phyloP scores from a whole-genome alignment of 2,888 invertebrate genomes.

The Scaptomyza flava region DNA sequence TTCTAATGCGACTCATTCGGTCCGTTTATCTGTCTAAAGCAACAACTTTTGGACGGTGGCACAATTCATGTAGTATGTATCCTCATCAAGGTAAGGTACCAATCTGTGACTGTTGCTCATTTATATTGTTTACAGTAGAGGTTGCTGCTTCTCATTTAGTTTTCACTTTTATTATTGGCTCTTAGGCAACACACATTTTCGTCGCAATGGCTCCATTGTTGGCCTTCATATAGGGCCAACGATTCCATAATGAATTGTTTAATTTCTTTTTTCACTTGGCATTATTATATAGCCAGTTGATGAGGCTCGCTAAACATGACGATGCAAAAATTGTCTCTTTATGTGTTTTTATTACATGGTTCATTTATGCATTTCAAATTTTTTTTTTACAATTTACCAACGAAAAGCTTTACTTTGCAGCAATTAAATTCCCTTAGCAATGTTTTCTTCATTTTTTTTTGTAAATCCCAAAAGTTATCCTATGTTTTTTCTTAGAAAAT shows the following conservation, averaged over 20 bases:
- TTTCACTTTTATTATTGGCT: slow-evolving; percentile 63
- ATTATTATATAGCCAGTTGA: slow-evolving; percentile 33
- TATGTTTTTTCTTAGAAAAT: slow-evolving; percentile 43
- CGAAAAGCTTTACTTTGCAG: slow-evolving; percentile 39
- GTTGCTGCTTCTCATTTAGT: slow-evolving; percentile 64
- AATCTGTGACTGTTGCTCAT: slow-evolving; percentile 31
- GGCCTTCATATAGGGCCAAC: slow-evolving; percentile 18
- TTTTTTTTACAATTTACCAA: slow-evolving; percentile 24
- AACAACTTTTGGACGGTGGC: slow-evolving; percentile 37
- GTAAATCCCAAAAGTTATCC: slow-evolving; percentile 17
- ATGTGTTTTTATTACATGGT: slow-evolving; percentile 34
- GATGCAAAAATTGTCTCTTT: slow-evolving; percentile 31
- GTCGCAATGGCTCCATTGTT: slow-evolving; percentile 33
- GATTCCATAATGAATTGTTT: slow-evolving; percentile 66
- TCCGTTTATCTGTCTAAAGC: slow-evolving; percentile 12
- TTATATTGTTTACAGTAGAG: slow-evolving; percentile 58
- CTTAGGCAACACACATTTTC: slow-evolving; percentile 62
- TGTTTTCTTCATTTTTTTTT: slow-evolving; percentile 32
- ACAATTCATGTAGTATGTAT: slow-evolving; percentile 44
- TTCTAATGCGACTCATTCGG: slow-evolving; percentile 32
- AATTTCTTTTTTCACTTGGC: slow-evolving; percentile 45
- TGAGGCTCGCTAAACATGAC: slow-evolving; percentile 31
- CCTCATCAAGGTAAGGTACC: slow-evolving; percentile 35
- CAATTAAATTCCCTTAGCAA: slow-evolving; percentile 57
- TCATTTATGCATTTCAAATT: slow-evolving; percentile 26